phyloP scores from a whole-genome alignment of 2,888 invertebrate genomes.

The Dynastes hyllus region DNA sequence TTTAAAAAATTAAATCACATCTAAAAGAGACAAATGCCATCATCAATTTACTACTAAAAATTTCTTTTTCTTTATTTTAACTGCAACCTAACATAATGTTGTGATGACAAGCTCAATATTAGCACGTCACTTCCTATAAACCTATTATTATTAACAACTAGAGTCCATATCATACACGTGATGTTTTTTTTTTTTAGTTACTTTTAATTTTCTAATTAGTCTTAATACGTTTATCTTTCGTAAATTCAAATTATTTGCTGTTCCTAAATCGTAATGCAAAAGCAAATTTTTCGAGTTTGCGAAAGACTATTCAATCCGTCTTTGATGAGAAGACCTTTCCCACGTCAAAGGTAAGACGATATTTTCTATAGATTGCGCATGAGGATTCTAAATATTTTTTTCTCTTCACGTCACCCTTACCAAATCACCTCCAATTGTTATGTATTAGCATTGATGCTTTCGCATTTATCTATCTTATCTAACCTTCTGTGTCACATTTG shows the following conservation, averaged over 20 bases:
- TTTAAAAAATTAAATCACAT: background rate
- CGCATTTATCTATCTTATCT: conserved; percentile 15
- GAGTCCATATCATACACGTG: conserved; percentile 35
- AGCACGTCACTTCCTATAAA: conserved; percentile 42
- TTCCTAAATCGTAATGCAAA: conserved; percentile 13
- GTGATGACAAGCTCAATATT: conserved; percentile 37
- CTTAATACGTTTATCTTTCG: conserved; percentile 14
- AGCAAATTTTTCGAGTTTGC: conserved; percentile 26
- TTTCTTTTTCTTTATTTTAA: conserved; percentile 39
- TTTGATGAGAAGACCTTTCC: background rate
- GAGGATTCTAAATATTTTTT: background rate
- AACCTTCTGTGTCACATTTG: conserved; percentile 5
- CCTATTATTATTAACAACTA: conserved; percentile 43
- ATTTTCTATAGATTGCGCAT: conserved; percentile 23
- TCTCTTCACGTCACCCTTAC: conserved; percentile 8
- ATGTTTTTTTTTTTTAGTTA: conserved; percentile 33
- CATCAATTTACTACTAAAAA: conserved; percentile 5
- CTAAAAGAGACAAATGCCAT: background rate
- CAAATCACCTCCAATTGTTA: conserved; percentile 10
- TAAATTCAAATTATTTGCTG: conserved; percentile 30
- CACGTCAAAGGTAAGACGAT: conserved; percentile 27
- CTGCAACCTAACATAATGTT: conserved; percentile 40
- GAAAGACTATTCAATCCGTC: conserved; percentile 12
- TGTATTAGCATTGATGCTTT: conserved; percentile 20
- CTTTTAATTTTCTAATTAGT: conserved; percentile 22